Conservation (phyloP, 2,888 invertebrate genomes). For the Dinocampus coccinellae region DNA sequence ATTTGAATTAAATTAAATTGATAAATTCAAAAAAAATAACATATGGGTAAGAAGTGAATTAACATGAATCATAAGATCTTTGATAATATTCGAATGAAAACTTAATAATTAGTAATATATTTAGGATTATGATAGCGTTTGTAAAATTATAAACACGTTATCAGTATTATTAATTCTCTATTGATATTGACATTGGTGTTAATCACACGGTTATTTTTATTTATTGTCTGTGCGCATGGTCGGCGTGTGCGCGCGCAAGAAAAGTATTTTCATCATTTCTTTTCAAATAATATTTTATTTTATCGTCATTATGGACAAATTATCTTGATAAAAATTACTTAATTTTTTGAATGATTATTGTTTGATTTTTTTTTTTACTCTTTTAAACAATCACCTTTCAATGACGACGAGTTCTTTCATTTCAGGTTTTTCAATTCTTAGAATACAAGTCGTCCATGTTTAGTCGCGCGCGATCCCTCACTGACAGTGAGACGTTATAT, state of each 20-base stretch:
- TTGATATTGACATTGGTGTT: too few relatives aligned
- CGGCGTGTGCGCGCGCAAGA: not conserved
- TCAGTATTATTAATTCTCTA: too few relatives aligned
- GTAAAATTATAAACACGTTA: too few relatives aligned
- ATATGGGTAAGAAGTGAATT: too few relatives aligned
- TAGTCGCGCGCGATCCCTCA: constrained; percentile 25
- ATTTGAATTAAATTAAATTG: too few relatives aligned
- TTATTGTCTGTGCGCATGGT: not conserved
- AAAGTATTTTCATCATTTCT: not conserved
- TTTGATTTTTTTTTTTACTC: not conserved
- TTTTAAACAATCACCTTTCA: not conserved
- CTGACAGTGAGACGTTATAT: constrained; percentile 5
- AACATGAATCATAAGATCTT: too few relatives aligned
- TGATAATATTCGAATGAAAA: too few relatives aligned
- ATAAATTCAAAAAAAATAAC: too few relatives aligned
- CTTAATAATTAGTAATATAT: too few relatives aligned
- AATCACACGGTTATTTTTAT: too few relatives aligned
- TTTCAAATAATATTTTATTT: not conserved
- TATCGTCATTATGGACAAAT: not conserved
- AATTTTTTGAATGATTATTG: not conserved
- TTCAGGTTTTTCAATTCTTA: constrained; percentile 10
- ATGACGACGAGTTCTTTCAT: not conserved
- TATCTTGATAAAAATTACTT: not conserved
- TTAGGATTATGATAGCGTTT: too few relatives aligned
- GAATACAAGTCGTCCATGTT: constrained; percentile 27